Evolutionary conservation across 2,797 vertebrate species (phyloP).

Genomic region (Podarcis siculus): DNA sequence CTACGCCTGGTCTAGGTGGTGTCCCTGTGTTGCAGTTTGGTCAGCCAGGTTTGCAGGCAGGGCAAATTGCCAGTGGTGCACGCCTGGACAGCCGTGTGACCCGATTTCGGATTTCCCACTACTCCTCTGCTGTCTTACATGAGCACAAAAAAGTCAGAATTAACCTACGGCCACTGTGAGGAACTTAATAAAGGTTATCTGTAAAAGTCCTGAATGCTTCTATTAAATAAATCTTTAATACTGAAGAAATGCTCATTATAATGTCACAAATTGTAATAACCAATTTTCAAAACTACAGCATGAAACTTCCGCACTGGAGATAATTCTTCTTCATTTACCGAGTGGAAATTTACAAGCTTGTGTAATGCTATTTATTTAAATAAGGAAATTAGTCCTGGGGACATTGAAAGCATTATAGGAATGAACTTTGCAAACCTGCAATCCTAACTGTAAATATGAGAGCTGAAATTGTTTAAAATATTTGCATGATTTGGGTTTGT

Average conservation of each 20-base stretch:
- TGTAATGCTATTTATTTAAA: conserved; percentile 29
- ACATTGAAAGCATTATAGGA: conserved; percentile 1
- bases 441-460: conserved; percentile 47
- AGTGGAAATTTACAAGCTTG: not conserved
- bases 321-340: not conserved
- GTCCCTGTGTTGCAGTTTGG: not conserved
- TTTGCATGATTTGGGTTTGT: conserved; percentile 29
- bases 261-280: not conserved
- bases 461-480: conserved; percentile 37
- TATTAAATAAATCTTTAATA: conserved; percentile 30
- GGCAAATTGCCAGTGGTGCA: not conserved
- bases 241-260: conserved; percentile 34
- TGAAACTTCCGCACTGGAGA: not conserved
- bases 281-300: conserved; percentile 3
- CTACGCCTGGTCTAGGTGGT: not conserved
- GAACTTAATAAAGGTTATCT: conserved; percentile 19
- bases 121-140: not conserved
- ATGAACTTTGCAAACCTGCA: conserved; percentile 26
- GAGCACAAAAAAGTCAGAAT: conserved; percentile 1
- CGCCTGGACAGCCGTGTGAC: not conserved
- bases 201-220: conserved; percentile 3
- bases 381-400: not conserved
- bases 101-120: not conserved
- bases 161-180: not conserved
- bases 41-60: not conserved